phyloP scores from a whole-genome alignment of 2,113 vertebrate species.

The Ceyx melanurus region DNA sequence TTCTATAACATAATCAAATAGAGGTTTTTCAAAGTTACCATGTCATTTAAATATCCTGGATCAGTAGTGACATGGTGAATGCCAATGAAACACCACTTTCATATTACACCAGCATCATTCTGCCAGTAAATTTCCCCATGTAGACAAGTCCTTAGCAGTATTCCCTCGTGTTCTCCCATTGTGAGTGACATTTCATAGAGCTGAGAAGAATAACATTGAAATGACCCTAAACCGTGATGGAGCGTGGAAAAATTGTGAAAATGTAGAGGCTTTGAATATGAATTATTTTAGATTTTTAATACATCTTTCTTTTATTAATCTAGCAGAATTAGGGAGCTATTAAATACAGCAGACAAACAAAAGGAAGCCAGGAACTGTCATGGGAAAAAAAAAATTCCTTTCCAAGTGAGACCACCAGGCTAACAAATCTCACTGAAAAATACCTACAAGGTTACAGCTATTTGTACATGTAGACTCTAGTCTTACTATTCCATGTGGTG shows the following conservation, averaged over 20 bases:
- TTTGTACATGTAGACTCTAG: conserved; percentile 39
- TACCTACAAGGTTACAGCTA: neutral
- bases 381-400: conserved; percentile 30
- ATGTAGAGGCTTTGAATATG: conserved; percentile 18
- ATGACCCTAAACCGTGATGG: conserved; percentile 30
- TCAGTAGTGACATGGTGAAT: conserved; percentile 50
- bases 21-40: conserved; percentile 52
- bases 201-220: conserved; percentile 50
- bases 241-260: conserved; percentile 42
- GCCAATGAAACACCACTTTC: conserved; percentile 37
- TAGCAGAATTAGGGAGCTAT: conserved; percentile 38
- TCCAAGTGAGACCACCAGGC: conserved; percentile 8
- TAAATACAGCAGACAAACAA: conserved; percentile 60
- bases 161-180: conserved; percentile 46
- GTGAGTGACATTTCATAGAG: conserved; percentile 46
- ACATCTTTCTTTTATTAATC: conserved; percentile 44
- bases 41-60: conserved; percentile 10
- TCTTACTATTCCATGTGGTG: conserved; percentile 20
- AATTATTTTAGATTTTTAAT: conserved; percentile 41
- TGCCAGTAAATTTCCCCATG: neutral
- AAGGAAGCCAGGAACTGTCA: conserved; percentile 34
- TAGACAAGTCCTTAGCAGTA: conserved; percentile 37
- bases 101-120: conserved; percentile 14
- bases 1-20: conserved; percentile 7
- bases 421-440: conserved; percentile 65